phyloP scores from a whole-genome alignment of 2,113 vertebrate species.

The Chionomys nivalis region DNA sequence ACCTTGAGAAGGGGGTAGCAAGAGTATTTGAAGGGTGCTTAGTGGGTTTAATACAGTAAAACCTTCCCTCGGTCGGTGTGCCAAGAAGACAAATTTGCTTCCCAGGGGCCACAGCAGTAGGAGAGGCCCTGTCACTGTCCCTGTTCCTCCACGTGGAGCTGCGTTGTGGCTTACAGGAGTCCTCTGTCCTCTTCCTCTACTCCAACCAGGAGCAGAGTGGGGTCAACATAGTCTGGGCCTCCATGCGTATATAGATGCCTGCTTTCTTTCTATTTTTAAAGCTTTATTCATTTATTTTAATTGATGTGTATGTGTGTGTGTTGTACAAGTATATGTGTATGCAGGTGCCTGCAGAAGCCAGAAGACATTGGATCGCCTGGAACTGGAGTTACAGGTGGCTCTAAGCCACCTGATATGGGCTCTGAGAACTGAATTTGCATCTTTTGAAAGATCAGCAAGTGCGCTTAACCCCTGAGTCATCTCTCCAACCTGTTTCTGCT shows the following conservation, averaged over 20 bases:
- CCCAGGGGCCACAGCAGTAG: not conserved
- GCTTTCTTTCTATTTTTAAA: not conserved
- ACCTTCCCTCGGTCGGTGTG: not conserved
- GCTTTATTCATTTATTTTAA: not conserved
- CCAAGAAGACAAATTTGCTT: not conserved
- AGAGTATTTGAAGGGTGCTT: not conserved
- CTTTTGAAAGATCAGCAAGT: too few relatives aligned
- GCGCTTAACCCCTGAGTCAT: too few relatives aligned
- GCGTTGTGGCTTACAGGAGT: not conserved
- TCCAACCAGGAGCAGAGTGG: not conserved
- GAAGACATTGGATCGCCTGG: not conserved
- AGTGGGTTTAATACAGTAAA: not conserved
- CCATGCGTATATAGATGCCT: not conserved
- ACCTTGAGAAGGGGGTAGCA: not conserved
- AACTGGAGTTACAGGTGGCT: not conserved
- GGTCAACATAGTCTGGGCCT: not conserved
- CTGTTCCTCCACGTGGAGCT: accelerated
- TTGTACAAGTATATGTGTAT: not conserved
- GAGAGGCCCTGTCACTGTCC: not conserved
- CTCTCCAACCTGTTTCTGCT: too few relatives aligned
- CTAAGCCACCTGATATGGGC: not conserved
- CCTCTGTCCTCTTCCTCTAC: not conserved
- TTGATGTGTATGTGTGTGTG: not conserved
- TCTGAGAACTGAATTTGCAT: too few relatives aligned
- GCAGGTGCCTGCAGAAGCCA: not conserved